Evolutionary conservation across 2,888 invertebrate genomes (phyloP).

Genomic region (Sthenelais limicola): DNA sequence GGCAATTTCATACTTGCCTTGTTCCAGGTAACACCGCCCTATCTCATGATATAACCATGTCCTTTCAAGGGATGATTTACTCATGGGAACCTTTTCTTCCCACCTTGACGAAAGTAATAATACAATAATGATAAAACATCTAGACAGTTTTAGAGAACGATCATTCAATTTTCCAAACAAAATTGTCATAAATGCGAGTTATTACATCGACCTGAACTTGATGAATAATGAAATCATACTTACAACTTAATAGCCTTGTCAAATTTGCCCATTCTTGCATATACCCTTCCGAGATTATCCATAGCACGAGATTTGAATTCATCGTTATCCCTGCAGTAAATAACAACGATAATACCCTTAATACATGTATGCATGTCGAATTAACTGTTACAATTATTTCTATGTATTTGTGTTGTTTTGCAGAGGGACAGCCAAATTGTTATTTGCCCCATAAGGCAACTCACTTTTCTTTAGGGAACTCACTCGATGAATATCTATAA

Average conservation of each 20-base stretch:
- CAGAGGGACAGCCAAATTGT: not conserved
- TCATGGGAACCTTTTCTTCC: constrained; percentile 70
- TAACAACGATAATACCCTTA: not conserved
- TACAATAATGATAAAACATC: too few species aligned
- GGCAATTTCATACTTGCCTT: constrained; percentile 49
- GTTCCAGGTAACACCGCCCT: constrained; percentile 73
- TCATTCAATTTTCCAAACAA: too few species aligned
- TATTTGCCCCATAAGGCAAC: not conserved
- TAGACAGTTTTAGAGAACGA: too few species aligned
- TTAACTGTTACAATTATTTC: too few species aligned
- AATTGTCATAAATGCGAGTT: too few species aligned
- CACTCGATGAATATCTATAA: constrained; percentile 21
- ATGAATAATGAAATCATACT: too few species aligned
- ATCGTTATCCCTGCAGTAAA: constrained; percentile 60
- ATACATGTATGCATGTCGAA: too few species aligned
- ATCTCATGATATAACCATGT: constrained; percentile 74
- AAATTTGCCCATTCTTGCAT: constrained; percentile 71
- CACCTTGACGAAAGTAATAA: constrained; percentile 57
- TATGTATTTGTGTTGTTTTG: not conserved
- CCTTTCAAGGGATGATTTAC: constrained; percentile 70
- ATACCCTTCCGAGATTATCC: constrained; percentile 72
- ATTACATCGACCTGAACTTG: too few species aligned
- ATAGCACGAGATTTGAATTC: constrained; percentile 71
- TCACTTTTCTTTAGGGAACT: not conserved
- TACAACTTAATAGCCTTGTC: constrained; percentile 72